Base-by-base conservation (phyloP, 2,888 invertebrate species). In the Drosophila kanekoi region DNA sequence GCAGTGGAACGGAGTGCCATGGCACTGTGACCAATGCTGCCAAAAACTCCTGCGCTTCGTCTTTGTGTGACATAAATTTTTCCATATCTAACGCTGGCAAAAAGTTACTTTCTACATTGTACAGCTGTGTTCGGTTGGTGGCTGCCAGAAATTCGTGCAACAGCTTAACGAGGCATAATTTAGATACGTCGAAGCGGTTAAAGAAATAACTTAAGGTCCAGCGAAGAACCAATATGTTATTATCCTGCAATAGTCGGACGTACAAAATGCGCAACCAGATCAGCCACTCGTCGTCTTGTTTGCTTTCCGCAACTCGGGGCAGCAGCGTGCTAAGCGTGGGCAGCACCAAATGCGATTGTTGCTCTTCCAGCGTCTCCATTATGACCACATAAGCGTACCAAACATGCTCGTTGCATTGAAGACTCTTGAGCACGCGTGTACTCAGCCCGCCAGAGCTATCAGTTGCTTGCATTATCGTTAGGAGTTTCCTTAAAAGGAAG, bases 331-430 rank as follows among this genome's bases (percentile, higher is more conserved):
- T 64, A 10, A 92, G 52, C 0, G 91, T 89, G 11, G 92, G 92
- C n/a, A 92, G 59, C 33, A 92, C 89, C 5, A 92, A 60, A 63
- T 92, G 92, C 1, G 92, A 91, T 63, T 92, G 92, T 38, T 91
- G 90, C 61, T 91, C 91, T 53, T 92, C 91, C 3, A 92, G 67
- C 52, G 84, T 90, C 62, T 92, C 90, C 60, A 92, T 60, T n/a
- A 91, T 81, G 3, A 82, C 87, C 0, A 91, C 59, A 68, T 89
- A 92, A 1, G 80, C 60, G 5, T 58, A 40, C 90, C 91, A 92
- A 5, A 62, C 61, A 11, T 48, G 33, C 6, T 76, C 70, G 13
- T 35, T 54, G 40, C 85, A 87, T 35, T 71, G 64, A 0, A 80
- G 51, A 1, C 41, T 38, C 1, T 48, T 44, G 1, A 64, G 13